phyloP scores from a whole-genome alignment of 1,140 invertebrate genomes.

The Oreohelix idahoensis region DNA sequence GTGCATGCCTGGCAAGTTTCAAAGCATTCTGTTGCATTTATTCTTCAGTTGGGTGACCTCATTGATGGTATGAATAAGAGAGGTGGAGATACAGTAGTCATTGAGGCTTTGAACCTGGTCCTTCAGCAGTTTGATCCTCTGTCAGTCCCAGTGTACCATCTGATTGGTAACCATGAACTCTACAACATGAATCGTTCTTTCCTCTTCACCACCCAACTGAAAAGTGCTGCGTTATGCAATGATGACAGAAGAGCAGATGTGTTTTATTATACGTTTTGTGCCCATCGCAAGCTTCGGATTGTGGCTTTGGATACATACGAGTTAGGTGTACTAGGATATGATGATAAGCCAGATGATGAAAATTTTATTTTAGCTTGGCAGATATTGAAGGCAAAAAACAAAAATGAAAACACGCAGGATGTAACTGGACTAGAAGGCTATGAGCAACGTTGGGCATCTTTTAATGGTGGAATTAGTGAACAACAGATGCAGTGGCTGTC shows the following conservation, averaged over 20 bases:
- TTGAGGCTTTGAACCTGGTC: constrained; percentile 42
- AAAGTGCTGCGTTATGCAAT: constrained; percentile 20
- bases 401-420: constrained; percentile 62
- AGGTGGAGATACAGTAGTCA: constrained; percentile 7
- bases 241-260: constrained; percentile 28
- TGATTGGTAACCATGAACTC: constrained; percentile 72
- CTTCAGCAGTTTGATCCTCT: constrained; percentile 43
- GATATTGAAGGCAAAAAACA: constrained; percentile 55
- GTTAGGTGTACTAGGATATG: constrained; percentile 63
- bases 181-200: constrained; percentile 67
- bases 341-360: constrained; percentile 42
- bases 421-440: constrained; percentile 60
- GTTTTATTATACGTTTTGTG: constrained; percentile 64
- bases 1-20: constrained; percentile 64
- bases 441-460: constrained; percentile 63
- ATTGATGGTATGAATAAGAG: constrained; percentile 68
- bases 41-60: constrained; percentile 72
- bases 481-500: constrained; percentile 69
- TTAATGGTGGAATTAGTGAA: constrained; percentile 69
- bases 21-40: constrained; percentile 55
- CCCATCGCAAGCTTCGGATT: constrained; percentile 55
- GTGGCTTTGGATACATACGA: constrained; percentile 71
- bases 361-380: constrained; percentile 48
- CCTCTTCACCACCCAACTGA: constrained; percentile 47
- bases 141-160: constrained; percentile 61